These are phyloP conservation scores for Notolabrus celidotus DNA, from an alignment of 2,797 vertebrate species.

Conservation along the genomic window DNA sequence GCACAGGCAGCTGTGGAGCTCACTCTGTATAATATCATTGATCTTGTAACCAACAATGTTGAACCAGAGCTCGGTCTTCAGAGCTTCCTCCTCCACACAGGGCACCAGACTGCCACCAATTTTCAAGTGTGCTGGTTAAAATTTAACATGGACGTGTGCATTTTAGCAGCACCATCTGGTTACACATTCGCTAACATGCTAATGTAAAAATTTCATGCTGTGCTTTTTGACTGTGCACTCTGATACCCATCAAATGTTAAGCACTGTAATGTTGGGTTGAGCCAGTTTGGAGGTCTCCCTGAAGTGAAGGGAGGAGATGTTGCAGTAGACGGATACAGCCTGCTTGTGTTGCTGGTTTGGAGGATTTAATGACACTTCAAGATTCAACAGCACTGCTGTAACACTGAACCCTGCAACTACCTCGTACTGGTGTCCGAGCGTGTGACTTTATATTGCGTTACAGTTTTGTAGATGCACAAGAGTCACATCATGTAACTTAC, in stretches of 20 bases:
- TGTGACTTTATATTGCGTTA: too few relatives aligned
- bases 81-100: not conserved
- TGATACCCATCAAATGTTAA: not conserved
- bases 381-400: too few relatives aligned
- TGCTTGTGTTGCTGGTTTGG: too few relatives aligned
- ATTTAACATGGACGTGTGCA: not conserved
- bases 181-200: not conserved
- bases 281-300: not conserved
- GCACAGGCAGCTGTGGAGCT: constrained; percentile 50
- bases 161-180: not conserved
- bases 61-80: constrained; percentile 1
- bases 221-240: not conserved
- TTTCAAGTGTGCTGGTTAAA: not conserved
- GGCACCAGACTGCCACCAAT: not conserved
- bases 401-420: too few relatives aligned
- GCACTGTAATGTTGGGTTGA: not conserved
- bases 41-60: constrained; percentile 38
- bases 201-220: not conserved
- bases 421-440: too few relatives aligned
- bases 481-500: too few relatives aligned
- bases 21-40: constrained; percentile 35
- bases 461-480: too few relatives aligned
- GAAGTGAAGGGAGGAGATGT: too few relatives aligned
- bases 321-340: not conserved
- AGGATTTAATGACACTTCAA: too few relatives aligned